A percentile compares a stretch with the other conserved stretches of the same genome.
Conservation (phyloP, 2,797 vertebrate genomes). For the Nyctalus aviator region DNA sequence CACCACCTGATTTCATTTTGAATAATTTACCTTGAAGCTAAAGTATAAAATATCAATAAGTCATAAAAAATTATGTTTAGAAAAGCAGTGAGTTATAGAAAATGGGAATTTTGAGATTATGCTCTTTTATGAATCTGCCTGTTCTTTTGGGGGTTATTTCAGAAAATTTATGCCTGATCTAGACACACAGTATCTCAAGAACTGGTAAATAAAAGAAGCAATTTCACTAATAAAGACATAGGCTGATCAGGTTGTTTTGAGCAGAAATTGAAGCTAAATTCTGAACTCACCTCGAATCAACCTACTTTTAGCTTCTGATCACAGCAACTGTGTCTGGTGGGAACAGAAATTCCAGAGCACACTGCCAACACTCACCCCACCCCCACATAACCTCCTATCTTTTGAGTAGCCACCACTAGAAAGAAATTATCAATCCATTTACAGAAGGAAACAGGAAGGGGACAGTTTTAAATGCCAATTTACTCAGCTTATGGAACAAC, state of each 20-base stretch:
- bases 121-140: neutral
- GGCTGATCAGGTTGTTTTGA: neutral
- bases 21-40: neutral
- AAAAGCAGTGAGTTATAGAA: neutral
- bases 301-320: neutral
- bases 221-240: neutral
- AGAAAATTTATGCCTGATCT: neutral
- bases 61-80: neutral
- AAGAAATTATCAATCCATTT: neutral
- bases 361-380: neutral
- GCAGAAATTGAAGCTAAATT: neutral
- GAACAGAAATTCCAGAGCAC: too few species aligned
- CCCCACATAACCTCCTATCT: neutral
- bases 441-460: neutral
- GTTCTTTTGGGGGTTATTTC: neutral
- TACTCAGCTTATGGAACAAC: neutral
- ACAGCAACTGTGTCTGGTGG: neutral
- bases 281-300: neutral
- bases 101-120: neutral
- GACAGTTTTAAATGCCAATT: neutral
- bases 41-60: neutral
- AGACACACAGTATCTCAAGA: neutral
- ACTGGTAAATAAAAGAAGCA: neutral
- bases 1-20: neutral
- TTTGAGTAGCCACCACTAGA: neutral